phyloP scores from a whole-genome alignment of 2,888 invertebrate species.

The Hypena proboscidalis region DNA sequence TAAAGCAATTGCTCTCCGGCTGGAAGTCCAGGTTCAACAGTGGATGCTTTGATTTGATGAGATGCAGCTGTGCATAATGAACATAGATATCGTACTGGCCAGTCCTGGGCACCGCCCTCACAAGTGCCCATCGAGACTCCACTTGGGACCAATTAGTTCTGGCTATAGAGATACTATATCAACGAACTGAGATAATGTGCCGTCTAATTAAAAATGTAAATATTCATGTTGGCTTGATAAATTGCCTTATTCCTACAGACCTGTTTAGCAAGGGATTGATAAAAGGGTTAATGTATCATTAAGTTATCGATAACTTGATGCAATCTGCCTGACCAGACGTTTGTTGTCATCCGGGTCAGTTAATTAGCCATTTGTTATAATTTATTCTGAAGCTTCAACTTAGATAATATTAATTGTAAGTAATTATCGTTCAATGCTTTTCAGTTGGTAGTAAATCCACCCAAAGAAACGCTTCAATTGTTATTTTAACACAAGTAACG shows the following conservation, averaged over 20 bases:
- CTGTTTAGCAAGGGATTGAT: neutral
- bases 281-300: neutral
- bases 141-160: constrained; percentile 72
- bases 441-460: no score
- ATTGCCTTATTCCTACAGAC: neutral
- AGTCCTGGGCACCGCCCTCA: constrained; percentile 26
- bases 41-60: constrained; percentile 65
- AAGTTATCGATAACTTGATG: neutral
- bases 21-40: constrained; percentile 48
- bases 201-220: neutral
- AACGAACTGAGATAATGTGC: neutral
- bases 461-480: no score
- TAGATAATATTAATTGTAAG: no score
- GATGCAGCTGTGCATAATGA: constrained; percentile 65
- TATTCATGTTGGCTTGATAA: neutral
- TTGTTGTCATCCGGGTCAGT: no score
- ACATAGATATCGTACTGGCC: constrained; percentile 42
- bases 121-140: constrained; percentile 57
- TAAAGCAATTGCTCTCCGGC: constrained; percentile 23
- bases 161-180: constrained; percentile 42
- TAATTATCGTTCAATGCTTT: no score
- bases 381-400: no score
- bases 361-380: no score
- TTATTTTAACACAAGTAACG: neutral
- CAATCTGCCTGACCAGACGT: no score